Evolutionary conservation across 1,140 invertebrate species (phyloP), one percentile per base, ranked within the genome.

Genomic region (Tetramorium simillimum): DNA sequence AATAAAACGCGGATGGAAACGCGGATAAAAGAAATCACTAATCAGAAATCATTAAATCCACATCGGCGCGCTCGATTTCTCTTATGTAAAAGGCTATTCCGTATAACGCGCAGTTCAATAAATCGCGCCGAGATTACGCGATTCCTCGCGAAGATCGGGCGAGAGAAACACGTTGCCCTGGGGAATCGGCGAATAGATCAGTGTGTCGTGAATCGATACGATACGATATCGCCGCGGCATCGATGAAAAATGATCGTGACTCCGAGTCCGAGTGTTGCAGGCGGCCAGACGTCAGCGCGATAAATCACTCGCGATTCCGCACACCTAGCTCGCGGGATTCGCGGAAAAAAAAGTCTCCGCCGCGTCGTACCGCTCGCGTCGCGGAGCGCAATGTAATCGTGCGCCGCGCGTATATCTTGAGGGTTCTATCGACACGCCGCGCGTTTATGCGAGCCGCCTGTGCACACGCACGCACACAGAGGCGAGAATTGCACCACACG

Each of bases 191-290:
- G 67, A 37, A 37, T 46, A 84, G 69, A 73, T 73, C 69, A 14
- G 40, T 10, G 65, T 37, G 21, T 69, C 77, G 63, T 40, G 65
- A 46, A 37, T 46, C 80, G 80, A 73, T 46, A 33, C 69, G 53
- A 5, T 60, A 72, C 69, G 53, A 5, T 60, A 72, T 82, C 67
- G 49, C 40, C 24, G 69, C n/a, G 67, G 70, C 18, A 75, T 73
- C 37, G 67, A 49, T 73, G 80, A 73, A 82, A 82, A 82, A 82
- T 82, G 80, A 82, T 84, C 40, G 70, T 49, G 69, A 69, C 77
- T 80, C 46, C 43, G 60, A 70, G 21, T 43, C 33, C 12, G 37
- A 24, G 53, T 37, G 40, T 73, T 73, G 28, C 69, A 46, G 67
- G 53, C 80, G 18, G 67, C 28, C 21, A 3, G n/a, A 62, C 43